A percentile compares a stretch with the other conserved stretches of the same genome.
These are phyloP conservation scores for Nephila pilipes DNA, from an alignment of 1,140 invertebrate genomes.

Conservation along the genomic window DNA sequence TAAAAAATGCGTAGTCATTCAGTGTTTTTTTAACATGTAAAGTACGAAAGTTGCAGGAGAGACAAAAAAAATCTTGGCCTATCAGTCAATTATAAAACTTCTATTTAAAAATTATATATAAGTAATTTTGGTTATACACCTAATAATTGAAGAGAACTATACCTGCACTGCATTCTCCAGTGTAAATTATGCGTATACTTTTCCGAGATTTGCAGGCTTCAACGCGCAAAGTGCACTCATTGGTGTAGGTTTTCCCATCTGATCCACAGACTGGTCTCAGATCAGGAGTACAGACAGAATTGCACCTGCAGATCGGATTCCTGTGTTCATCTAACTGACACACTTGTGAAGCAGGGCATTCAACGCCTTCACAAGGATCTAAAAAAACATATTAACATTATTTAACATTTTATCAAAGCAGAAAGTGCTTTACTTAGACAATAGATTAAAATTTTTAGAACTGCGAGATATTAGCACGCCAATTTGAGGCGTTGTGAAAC, in stretches of 20 bases:
- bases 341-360: slow-evolving; percentile 89
- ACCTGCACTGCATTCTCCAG: slow-evolving; percentile 90
- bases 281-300: slow-evolving; percentile 89
- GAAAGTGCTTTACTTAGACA: too few species aligned
- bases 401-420: not conserved
- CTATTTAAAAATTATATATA: too few species aligned
- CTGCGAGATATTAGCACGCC: too few species aligned
- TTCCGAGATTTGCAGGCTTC: slow-evolving; percentile 88
- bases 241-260: slow-evolving; percentile 90
- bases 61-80: too few species aligned
- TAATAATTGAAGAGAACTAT: slow-evolving; percentile 64
- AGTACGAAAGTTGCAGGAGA: too few species aligned
- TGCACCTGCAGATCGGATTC: slow-evolving; percentile 89
- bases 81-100: too few species aligned
- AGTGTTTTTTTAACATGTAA: too few species aligned
- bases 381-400: slow-evolving; percentile 71
- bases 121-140: too few species aligned
- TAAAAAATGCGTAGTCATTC: too few species aligned
- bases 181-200: slow-evolving; percentile 88
- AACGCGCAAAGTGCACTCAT: slow-evolving; percentile 90
- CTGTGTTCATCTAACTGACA: slow-evolving; percentile 91
- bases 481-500: too few species aligned
- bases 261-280: slow-evolving; percentile 92
- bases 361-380: slow-evolving; percentile 91
- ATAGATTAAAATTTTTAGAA: too few species aligned